phyloP scores from a whole-genome alignment of 92 coral and sea anemone genomes.

The Epizoanthus fatuus region DNA sequence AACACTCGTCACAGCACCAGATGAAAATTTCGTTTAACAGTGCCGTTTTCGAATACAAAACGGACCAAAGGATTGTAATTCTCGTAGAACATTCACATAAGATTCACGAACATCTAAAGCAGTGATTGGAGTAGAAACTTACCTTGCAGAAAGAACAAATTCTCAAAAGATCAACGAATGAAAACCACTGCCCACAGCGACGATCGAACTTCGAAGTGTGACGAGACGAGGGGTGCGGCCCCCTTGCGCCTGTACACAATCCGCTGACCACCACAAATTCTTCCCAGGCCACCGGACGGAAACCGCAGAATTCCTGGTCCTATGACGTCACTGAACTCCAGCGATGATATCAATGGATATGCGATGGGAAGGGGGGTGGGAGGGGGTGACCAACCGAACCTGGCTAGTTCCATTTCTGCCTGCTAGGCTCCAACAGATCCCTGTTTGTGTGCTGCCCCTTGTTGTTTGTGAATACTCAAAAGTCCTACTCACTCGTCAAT shows the following conservation, averaged over 20 bases:
- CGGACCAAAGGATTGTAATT: background rate
- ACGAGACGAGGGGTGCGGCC: slow-evolving; percentile 38
- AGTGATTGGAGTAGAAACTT: background rate
- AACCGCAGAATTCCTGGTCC: too few species aligned
- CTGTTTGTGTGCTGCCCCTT: too few species aligned
- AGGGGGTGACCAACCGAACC: too few species aligned
- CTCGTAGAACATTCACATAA: background rate
- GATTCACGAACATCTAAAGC: slow-evolving; percentile 1
- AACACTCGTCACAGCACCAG: background rate
- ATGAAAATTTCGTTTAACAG: slow-evolving; percentile 18
- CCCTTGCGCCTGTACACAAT: slow-evolving; percentile 36
- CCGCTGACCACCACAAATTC: slow-evolving; percentile 25
- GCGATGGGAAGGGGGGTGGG: too few species aligned
- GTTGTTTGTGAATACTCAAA: too few species aligned
- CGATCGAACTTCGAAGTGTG: slow-evolving; percentile 33
- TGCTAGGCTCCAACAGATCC: too few species aligned
- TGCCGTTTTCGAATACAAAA: background rate
- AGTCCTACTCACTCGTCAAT: slow-evolving; percentile 7
- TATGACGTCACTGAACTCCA: too few species aligned
- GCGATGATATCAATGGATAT: too few species aligned
- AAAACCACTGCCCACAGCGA: slow-evolving; percentile 41
- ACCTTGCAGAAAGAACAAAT: slow-evolving; percentile 1
- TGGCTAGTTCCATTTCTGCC: too few species aligned
- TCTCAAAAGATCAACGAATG: background rate
- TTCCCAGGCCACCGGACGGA: slow-evolving; percentile 34